Evolutionary conservation across 2,888 invertebrate genomes (phyloP).

Genomic region (Kryphioiulus occultus): DNA sequence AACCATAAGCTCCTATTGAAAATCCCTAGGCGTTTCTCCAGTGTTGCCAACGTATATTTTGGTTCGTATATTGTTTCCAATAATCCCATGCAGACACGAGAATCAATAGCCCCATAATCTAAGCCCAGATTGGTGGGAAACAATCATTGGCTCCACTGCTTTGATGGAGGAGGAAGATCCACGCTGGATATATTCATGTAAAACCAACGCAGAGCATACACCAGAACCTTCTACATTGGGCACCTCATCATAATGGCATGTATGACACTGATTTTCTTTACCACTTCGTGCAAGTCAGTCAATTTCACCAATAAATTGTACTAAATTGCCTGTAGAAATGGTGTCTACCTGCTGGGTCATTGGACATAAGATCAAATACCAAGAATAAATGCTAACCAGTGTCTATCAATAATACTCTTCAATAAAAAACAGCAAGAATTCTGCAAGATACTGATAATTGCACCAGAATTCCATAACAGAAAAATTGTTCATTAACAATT

Average conservation of each 20-base stretch:
- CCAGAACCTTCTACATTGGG: not conserved
- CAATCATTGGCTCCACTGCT: slow-evolving; percentile 36
- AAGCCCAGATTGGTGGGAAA: slow-evolving; percentile 32
- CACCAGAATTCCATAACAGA: no score
- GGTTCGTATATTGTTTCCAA: slow-evolving; percentile 2
- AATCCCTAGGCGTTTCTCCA: slow-evolving; percentile 19
- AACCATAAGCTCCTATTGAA: slow-evolving; percentile 26
- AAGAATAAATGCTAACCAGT: no score
- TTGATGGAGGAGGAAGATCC: not conserved
- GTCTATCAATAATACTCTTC: no score
- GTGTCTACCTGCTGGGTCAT: no score
- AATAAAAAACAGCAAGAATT: no score
- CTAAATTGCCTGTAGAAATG: no score
- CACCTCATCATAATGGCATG: not conserved
- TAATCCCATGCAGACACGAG: slow-evolving; percentile 18
- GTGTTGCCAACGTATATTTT: not conserved
- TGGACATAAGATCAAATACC: no score
- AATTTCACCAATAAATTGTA: not conserved
- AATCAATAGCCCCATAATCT: slow-evolving; percentile 35
- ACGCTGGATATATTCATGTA: not conserved
- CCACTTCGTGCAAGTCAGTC: not conserved
- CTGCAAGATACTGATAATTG: no score
- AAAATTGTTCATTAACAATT: no score
- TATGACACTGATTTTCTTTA: not conserved
- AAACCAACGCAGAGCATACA: not conserved